phyloP scores from a whole-genome alignment of 1,140 invertebrate genomes.

The Plodia interpunctella region DNA sequence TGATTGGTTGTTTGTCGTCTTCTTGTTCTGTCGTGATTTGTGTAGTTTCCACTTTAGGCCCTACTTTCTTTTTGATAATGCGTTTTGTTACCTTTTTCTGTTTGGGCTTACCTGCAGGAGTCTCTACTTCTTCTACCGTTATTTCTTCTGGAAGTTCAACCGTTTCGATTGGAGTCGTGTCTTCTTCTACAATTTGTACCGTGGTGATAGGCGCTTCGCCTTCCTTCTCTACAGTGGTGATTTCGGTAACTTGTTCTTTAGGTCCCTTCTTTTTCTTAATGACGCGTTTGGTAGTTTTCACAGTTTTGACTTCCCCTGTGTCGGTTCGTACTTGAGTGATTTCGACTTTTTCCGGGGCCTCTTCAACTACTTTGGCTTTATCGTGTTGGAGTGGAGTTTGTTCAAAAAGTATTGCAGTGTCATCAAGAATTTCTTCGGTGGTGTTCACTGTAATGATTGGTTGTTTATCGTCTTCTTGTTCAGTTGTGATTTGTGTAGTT shows the following conservation, averaged over 20 bases:
- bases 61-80: conserved; percentile 32
- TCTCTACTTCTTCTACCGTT: background rate
- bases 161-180: conserved; percentile 16
- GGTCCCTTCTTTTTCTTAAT: conserved; percentile 60
- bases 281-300: conserved; percentile 49
- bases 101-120: too few relatives aligned
- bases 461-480: conserved; percentile 32
- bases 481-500: conserved; percentile 50
- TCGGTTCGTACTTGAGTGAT: conserved; percentile 47
- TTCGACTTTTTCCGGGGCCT: conserved; percentile 57
- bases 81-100: conserved; percentile 5
- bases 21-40: conserved; percentile 72
- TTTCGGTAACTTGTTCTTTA: conserved; percentile 69
- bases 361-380: conserved; percentile 30
- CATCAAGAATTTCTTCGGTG: conserved; percentile 35
- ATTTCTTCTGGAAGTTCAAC: conserved; percentile 38
- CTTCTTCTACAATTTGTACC: conserved; percentile 30
- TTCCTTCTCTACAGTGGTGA: conserved; percentile 73
- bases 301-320: conserved; percentile 53
- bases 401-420: conserved; percentile 22
- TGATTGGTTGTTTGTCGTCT: conserved; percentile 58
- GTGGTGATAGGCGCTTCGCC: conserved; percentile 35
- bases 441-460: conserved; percentile 15
- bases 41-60: conserved; percentile 59
- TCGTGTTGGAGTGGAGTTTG: conserved; percentile 27